Evolutionary conservation across 2,113 vertebrate species (phyloP), one percentile per base, ranked within the genome.

Genomic region (Empidonax alnorum): DNA sequence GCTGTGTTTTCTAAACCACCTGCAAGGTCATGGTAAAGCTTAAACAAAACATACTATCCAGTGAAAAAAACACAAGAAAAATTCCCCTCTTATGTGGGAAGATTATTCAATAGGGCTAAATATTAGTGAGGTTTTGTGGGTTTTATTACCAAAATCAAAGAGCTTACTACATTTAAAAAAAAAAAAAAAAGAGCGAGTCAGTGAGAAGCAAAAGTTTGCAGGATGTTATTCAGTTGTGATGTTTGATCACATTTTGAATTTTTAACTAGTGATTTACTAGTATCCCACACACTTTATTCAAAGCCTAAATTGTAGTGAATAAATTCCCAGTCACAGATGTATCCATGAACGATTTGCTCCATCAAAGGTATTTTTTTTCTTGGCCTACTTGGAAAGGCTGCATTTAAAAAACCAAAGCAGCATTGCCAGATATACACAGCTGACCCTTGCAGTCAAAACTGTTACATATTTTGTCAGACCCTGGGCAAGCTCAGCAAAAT

Each of bases 41-140:
- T 94, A 96, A 95, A 84, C 47, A 97, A 95, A 97, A 86, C 50
- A 87, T 65, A 30, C 46, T 95, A 87, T 87, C 89, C 94, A 49
- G 52, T 92, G 84, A 85, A 94, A 93, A 93, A 96, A 95, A 84
- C 92, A 94, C 94, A 96, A 94, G 79, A 94, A 96, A 93, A 95
- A 86, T 39, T 95, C 61, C 88, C 84, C 83, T 97, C 77, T 97
- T 50, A 96, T 92, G 96, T 97, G 97, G 96, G 77, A 84, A 87
- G 72, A 88, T 95, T 96, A 94, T 92, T 97, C 94, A 96, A 66
- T 90, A 91, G 50, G 39, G 33, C n/a, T 86, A 94, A 94, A 96
- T 81, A 76, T 83, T 95, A 83, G 75, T 75, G 62, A 13, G 74
- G 67, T 73, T 96, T 93, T 92, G 79, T 88, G 73, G 79, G 68